phyloP scores from a whole-genome alignment of 2,113 vertebrate genomes.

The Trinectes maculatus region DNA sequence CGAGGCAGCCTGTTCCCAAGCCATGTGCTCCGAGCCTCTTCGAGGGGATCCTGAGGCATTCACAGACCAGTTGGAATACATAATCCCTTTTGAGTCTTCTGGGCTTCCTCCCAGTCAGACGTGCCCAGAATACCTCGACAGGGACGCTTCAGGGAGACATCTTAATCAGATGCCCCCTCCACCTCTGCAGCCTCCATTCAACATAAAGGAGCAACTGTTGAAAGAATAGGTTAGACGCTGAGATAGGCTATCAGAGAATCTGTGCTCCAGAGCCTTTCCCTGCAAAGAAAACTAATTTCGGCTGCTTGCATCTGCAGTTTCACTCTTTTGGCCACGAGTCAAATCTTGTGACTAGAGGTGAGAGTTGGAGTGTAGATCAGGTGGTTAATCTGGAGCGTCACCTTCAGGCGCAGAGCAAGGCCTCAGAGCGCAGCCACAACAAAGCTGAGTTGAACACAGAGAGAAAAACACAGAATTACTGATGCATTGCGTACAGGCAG shows the following conservation, averaged over 20 bases:
- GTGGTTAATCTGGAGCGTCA: constrained; percentile 16
- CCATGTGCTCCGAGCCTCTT: constrained; percentile 35
- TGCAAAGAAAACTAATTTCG: constrained; percentile 51
- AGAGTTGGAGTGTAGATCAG: constrained; percentile 24
- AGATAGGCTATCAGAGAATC: constrained; percentile 48
- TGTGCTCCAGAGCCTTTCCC: constrained; percentile 16
- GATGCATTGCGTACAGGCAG: background rate
- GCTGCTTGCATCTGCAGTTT: constrained; percentile 36
- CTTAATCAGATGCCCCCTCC: constrained; percentile 57
- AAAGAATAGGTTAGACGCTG: constrained; percentile 42
- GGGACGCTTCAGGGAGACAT: constrained; percentile 51
- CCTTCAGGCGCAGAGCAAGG: constrained; percentile 15
- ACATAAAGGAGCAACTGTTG: constrained; percentile 48
- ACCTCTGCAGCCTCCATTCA: constrained; percentile 33
- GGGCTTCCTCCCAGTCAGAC: constrained; percentile 54
- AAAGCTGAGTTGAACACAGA: background rate
- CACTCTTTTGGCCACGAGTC: constrained; percentile 47
- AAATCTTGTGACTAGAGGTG: constrained; percentile 42
- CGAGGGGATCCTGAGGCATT: constrained; percentile 43
- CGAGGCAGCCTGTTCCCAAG: constrained; percentile 13
- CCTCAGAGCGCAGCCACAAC: constrained; percentile 3
- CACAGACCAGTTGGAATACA: constrained; percentile 47
- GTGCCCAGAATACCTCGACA: constrained; percentile 44
- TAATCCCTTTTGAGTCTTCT: constrained; percentile 40
- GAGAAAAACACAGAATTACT: background rate